Evolutionary conservation across 2,888 invertebrate species (phyloP).

Genomic region (Himalopsyche japonica): DNA sequence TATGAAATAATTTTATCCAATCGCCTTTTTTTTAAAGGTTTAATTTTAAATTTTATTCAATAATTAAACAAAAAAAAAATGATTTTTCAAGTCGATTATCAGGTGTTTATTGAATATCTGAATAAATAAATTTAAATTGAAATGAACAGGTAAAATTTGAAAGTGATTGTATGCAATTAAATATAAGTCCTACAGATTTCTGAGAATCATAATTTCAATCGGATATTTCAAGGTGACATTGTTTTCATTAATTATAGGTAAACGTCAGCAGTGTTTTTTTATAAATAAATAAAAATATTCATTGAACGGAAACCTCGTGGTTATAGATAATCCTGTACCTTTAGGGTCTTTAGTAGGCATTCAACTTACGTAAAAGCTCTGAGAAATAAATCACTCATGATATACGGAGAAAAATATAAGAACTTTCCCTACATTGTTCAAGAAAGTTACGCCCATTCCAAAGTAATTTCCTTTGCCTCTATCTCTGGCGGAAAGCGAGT

Average conservation of each 20-base stretch:
- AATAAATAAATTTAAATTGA: no score
- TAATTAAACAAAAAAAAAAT: no score
- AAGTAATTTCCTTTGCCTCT: background rate
- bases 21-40: no score
- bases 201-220: no score
- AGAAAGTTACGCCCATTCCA: background rate
- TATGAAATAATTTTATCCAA: no score
- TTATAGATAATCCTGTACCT: background rate
- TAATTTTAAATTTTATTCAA: no score
- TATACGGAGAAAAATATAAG: background rate
- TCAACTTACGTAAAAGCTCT: background rate
- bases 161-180: no score
- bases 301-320: slow-evolving; percentile 15
- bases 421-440: background rate
- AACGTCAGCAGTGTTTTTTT: background rate
- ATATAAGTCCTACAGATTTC: no score
- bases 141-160: no score
- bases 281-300: slow-evolving; percentile 41
- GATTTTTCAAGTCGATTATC: no score
- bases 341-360: background rate
- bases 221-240: background rate
- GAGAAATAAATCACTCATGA: background rate
- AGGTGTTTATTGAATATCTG: no score
- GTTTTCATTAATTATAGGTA: background rate
- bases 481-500: background rate